Conservation (phyloP, 2,888 invertebrate species). For the Terebella lapidaria region DNA sequence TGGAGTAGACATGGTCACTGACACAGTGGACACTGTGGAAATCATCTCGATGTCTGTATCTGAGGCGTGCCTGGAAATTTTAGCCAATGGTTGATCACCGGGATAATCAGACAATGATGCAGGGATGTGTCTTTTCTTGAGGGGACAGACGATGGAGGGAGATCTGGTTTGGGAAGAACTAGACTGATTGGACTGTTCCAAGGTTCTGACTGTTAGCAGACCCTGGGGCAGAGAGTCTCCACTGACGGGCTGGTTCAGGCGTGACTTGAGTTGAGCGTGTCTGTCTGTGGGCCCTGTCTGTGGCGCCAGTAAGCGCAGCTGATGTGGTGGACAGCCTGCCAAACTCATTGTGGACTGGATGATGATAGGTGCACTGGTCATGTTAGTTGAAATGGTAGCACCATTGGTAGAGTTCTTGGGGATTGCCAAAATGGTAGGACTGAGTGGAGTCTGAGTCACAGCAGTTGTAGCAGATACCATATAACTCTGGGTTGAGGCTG, state of each 20-base stretch:
- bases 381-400: background rate
- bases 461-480: background rate
- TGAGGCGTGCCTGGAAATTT: too few relatives aligned
- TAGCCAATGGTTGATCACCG: background rate
- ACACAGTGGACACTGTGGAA: background rate
- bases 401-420: background rate
- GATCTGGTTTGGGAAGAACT: background rate
- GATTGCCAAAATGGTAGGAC: background rate
- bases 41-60: too few relatives aligned
- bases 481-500: background rate
- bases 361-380: background rate
- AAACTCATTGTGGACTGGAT: background rate
- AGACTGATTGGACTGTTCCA: too few relatives aligned
- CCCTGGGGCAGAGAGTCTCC: too few relatives aligned
- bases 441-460: background rate
- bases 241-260: too few relatives aligned
- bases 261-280: too few relatives aligned
- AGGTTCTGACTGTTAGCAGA: too few relatives aligned
- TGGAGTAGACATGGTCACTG: background rate
- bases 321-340: background rate
- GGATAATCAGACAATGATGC: background rate
- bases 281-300: too few relatives aligned
- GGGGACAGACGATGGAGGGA: background rate
- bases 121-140: background rate
- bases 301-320: background rate